A percentile compares a stretch with the other conserved stretches of the same genome.
phyloP scores from a whole-genome alignment of 2,888 invertebrate genomes.

The Papilio demoleus region DNA sequence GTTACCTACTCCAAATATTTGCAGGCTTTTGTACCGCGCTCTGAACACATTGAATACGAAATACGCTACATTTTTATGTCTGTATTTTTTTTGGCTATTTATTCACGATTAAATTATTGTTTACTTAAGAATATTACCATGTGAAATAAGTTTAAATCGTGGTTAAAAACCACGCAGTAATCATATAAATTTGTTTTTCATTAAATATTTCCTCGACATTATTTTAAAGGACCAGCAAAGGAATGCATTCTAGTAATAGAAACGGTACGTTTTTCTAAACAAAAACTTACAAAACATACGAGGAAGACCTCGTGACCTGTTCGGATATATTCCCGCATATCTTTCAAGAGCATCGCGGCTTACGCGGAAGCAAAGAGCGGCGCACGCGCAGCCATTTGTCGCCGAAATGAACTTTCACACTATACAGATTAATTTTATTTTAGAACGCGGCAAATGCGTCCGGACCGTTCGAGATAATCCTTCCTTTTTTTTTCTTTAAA shows the following conservation, averaged over 20 bases:
- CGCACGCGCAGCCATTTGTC: conserved; percentile 66
- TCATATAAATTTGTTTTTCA: too few relatives aligned
- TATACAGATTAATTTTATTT: conserved; percentile 77
- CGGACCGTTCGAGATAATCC: conserved; percentile 68
- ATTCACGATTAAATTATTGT: neutral
- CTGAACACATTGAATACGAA: conserved; percentile 23
- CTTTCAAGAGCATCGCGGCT: conserved; percentile 59
- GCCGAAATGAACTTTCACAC: conserved; percentile 78
- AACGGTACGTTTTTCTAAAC: conserved; percentile 4
- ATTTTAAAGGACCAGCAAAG: neutral
- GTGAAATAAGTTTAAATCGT: too few relatives aligned
- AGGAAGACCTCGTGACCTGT: conserved; percentile 40
- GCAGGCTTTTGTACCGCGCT: conserved; percentile 35
- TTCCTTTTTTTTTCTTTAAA: conserved; percentile 68
- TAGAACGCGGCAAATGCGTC: conserved; percentile 67
- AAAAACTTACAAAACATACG: conserved; percentile 31
- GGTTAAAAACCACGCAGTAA: too few relatives aligned
- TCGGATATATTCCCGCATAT: conserved; percentile 57
- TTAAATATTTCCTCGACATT: neutral
- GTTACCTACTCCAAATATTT: conserved; percentile 59
- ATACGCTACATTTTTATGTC: conserved; percentile 17
- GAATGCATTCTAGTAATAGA: conserved; percentile 16
- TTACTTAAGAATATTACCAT: too few relatives aligned
- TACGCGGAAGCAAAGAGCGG: conserved; percentile 59
- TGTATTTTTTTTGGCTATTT: neutral